A percentile compares a stretch with the other conserved stretches of the same genome.
Evolutionary conservation across 2,888 invertebrate species (phyloP).

Genomic region (Rotaria sp.): DNA sequence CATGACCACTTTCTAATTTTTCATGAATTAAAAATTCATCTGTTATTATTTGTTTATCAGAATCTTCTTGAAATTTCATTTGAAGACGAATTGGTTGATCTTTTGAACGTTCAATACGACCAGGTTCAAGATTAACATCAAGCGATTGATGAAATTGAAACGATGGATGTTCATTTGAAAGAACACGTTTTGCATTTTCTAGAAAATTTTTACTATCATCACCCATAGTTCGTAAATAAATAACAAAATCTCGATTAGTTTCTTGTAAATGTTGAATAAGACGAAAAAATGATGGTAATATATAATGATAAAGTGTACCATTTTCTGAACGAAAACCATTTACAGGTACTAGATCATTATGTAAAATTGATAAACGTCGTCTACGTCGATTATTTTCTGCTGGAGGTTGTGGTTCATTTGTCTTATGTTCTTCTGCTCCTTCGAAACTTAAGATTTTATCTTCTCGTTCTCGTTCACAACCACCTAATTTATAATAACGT

Average conservation of each 20-base stretch:
- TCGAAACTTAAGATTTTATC: slow-evolving; percentile 46
- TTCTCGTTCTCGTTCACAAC: slow-evolving; percentile 28
- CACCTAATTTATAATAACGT: slow-evolving; percentile 45
- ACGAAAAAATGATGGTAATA: slow-evolving; percentile 51
- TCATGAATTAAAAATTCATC: slow-evolving; percentile 47
- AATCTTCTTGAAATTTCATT: slow-evolving; percentile 20
- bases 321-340: slow-evolving; percentile 26
- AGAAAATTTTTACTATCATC: slow-evolving; percentile 50
- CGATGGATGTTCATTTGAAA: slow-evolving; percentile 48
- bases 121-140: slow-evolving; percentile 45
- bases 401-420: neutral
- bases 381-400: neutral
- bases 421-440: slow-evolving; percentile 31
- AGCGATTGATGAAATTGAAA: slow-evolving; percentile 45
- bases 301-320: slow-evolving; percentile 48
- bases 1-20: slow-evolving; percentile 45
- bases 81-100: slow-evolving; percentile 28
- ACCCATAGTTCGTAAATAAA: slow-evolving; percentile 53
- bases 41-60: slow-evolving; percentile 1
- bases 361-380: neutral
- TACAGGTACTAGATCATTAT: neutral
- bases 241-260: slow-evolving; percentile 47
- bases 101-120: slow-evolving; percentile 43
- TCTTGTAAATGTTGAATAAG: slow-evolving; percentile 47
- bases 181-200: slow-evolving; percentile 45